Conservation (phyloP, 2,113 vertebrate species). For the Pseudolaguvia tuberculata region DNA sequence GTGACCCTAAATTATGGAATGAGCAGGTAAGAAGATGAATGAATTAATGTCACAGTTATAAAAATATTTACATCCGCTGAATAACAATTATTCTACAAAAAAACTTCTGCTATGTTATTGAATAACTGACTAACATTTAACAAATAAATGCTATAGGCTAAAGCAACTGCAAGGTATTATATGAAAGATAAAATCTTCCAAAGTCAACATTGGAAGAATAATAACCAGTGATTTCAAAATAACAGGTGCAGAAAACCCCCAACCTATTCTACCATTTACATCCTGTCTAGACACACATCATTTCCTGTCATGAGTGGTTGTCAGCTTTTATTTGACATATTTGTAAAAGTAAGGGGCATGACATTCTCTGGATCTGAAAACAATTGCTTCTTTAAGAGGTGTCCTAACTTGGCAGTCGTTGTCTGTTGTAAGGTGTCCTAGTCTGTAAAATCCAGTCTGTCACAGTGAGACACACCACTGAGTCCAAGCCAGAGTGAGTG, state of each 20-base stretch:
- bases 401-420: not conserved
- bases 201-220: not conserved
- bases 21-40: too few species aligned
- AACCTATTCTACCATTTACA: conserved; percentile 27
- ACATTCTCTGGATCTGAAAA: conserved; percentile 24
- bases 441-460: conserved; percentile 5
- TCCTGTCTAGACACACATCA: conserved; percentile 54
- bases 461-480: not conserved
- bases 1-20: too few species aligned
- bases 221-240: conserved; percentile 12
- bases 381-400: conserved; percentile 33
- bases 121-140: not conserved
- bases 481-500: not conserved
- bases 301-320: conserved; percentile 42
- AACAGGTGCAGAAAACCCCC: conserved; percentile 31
- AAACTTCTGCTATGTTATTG: not conserved
- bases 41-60: not conserved
- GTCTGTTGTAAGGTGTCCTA: conserved; percentile 5
- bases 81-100: not conserved
- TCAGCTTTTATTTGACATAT: conserved; percentile 22
- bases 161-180: not conserved
- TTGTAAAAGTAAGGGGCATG: conserved; percentile 15
- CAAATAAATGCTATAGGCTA: not conserved
- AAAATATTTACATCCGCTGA: not conserved
- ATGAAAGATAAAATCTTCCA: not conserved